phyloP scores from a whole-genome alignment of 2,797 vertebrate species.

The Remorina albescens region DNA sequence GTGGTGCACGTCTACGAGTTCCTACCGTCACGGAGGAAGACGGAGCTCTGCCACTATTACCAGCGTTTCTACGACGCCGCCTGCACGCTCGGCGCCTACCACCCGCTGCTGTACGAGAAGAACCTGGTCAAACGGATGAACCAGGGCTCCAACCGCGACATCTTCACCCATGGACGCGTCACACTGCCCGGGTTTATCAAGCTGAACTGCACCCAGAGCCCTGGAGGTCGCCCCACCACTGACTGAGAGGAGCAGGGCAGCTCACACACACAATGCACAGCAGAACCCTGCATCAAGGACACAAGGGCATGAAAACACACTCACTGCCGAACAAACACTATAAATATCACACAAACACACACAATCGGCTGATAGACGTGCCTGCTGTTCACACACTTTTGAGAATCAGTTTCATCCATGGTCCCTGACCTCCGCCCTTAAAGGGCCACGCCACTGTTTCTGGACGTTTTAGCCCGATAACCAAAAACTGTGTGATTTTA shows the following conservation, averaged over 20 bases:
- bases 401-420: neutral
- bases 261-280: neutral
- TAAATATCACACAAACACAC: slow-evolving; percentile 24
- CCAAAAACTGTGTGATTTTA: no score
- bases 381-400: slow-evolving; percentile 26
- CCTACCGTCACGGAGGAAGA: slow-evolving; percentile 85
- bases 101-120: slow-evolving; percentile 88
- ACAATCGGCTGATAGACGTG: slow-evolving; percentile 21
- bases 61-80: slow-evolving; percentile 85
- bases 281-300: slow-evolving; percentile 50
- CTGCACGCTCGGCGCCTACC: slow-evolving; percentile 88
- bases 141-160: slow-evolving; percentile 79
- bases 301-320: slow-evolving; percentile 39
- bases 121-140: slow-evolving; percentile 89
- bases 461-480: neutral
- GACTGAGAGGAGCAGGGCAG: slow-evolving; percentile 5
- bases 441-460: slow-evolving; percentile 2
- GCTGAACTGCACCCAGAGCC: slow-evolving; percentile 76
- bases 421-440: neutral
- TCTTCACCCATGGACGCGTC: slow-evolving; percentile 81
- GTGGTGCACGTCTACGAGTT: slow-evolving; percentile 88
- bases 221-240: slow-evolving; percentile 4
- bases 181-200: slow-evolving; percentile 81
- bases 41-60: slow-evolving; percentile 87
- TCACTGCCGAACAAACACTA: slow-evolving; percentile 36